Evolutionary conservation across 2,113 vertebrate species (phyloP).

Genomic region (Tachysurus vachellii): DNA sequence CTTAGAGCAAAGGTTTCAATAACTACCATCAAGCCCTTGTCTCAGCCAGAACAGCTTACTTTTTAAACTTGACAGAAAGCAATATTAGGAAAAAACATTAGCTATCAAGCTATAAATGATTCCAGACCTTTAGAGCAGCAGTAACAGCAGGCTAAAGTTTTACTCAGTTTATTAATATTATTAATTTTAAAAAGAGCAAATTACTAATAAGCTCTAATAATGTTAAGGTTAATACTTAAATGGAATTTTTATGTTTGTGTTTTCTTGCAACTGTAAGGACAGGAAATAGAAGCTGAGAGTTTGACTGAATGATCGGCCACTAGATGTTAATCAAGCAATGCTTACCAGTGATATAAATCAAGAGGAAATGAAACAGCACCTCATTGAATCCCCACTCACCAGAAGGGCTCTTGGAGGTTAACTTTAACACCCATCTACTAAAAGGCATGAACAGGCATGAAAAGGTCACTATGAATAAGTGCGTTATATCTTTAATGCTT

Average conservation of each 20-base stretch:
- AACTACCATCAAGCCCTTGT: background rate
- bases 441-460: slow-evolving; percentile 30
- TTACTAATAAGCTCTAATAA: background rate
- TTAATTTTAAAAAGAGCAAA: background rate
- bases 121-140: background rate
- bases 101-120: background rate
- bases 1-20: background rate
- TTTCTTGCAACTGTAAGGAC: background rate
- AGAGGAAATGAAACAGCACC: slow-evolving; percentile 42
- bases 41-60: background rate
- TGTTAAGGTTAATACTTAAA: background rate
- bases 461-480: no score
- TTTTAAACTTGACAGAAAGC: background rate
- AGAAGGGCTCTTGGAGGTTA: slow-evolving; percentile 24
- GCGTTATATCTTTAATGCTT: background rate
- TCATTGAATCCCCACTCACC: slow-evolving; percentile 25
- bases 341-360: slow-evolving; percentile 48
- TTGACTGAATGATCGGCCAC: background rate
- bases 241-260: background rate
- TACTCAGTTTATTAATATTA: background rate
- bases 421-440: background rate
- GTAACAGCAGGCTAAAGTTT: background rate
- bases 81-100: background rate
- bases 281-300: background rate
- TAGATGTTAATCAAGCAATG: background rate